phyloP scores from a whole-genome alignment of 2,797 vertebrate genomes.

The Iguana delicatissima region DNA sequence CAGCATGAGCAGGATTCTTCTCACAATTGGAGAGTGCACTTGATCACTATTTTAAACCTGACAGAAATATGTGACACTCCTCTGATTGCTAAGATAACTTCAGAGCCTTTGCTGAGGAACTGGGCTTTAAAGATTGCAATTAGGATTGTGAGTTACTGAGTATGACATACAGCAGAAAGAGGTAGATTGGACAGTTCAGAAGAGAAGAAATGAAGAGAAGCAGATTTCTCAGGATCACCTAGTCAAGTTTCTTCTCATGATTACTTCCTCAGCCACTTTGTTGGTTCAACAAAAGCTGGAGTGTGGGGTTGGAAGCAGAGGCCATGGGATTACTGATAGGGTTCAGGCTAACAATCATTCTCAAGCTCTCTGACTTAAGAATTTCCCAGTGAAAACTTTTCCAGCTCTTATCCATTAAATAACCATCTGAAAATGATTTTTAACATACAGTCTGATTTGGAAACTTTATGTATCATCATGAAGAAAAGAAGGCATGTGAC shows the following conservation, averaged over 20 bases:
- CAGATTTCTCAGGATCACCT: not conserved
- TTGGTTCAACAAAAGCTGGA: constrained; percentile 16
- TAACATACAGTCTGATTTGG: constrained; percentile 51
- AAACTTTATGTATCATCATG: constrained; percentile 68
- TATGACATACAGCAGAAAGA: too few relatives aligned
- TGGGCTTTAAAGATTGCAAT: too few relatives aligned
- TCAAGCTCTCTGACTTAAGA: constrained; percentile 58
- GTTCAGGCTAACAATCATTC: constrained; percentile 47
- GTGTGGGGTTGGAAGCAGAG: not conserved
- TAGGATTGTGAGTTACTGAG: too few relatives aligned
- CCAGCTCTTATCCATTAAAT: constrained; percentile 64
- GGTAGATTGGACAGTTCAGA: too few relatives aligned
- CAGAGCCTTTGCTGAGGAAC: too few relatives aligned
- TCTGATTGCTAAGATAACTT: too few relatives aligned
- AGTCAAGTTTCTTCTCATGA: constrained; percentile 24
- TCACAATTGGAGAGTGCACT: too few relatives aligned
- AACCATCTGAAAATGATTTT: constrained; percentile 59
- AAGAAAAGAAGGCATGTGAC: constrained; percentile 7
- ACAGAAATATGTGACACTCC: too few relatives aligned
- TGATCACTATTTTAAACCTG: too few relatives aligned
- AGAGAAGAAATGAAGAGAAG: not conserved
- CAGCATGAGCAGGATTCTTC: too few relatives aligned
- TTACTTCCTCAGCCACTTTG: constrained; percentile 21
- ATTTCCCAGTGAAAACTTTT: constrained; percentile 68
- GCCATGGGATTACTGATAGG: constrained; percentile 60